Conservation (phyloP, 2,113 vertebrate species). For the Engystomops pustulosus region DNA sequence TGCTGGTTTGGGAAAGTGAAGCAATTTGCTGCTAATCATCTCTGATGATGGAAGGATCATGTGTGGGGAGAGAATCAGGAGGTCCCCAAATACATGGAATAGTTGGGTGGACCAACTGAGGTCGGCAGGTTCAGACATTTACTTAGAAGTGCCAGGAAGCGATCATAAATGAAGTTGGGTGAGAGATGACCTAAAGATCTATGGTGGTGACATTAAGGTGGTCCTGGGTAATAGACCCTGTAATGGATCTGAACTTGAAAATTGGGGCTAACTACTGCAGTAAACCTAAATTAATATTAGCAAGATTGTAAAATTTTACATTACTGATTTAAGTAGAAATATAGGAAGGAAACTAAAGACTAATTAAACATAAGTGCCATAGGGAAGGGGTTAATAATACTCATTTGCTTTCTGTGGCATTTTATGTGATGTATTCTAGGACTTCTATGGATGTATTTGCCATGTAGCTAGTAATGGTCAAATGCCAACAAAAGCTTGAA, state of each 20-base stretch:
- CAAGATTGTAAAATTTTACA: neutral
- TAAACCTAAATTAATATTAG: neutral
- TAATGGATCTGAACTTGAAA: no score
- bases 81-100: no score
- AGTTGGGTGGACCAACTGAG: no score
- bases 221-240: neutral
- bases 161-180: neutral
- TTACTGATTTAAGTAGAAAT: neutral
- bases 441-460: neutral
- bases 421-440: neutral
- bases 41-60: no score
- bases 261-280: no score
- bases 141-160: neutral
- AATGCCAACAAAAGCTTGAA: neutral
- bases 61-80: no score
- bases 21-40: no score
- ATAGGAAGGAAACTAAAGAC: neutral
- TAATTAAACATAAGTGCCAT: neutral
- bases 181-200: neutral
- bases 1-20: no score
- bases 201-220: neutral
- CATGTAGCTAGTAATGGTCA: neutral
- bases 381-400: neutral
- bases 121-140: no score
- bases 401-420: neutral